Conservation (phyloP, 2,113 vertebrate genomes). For the Perognathus longimembris region DNA sequence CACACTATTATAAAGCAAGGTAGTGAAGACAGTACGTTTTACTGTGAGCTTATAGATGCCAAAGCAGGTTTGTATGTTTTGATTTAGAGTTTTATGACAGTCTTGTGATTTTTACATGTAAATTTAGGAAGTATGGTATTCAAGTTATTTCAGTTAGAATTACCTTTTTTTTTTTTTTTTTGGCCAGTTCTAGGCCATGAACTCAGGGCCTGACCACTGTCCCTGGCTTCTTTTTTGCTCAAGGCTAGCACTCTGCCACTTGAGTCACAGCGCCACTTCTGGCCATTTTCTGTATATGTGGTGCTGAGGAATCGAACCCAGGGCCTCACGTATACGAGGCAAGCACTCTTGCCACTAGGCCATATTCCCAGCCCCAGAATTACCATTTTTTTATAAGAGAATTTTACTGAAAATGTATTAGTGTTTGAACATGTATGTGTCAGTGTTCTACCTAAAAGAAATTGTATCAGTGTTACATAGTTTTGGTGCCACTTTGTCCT, state of each 20-base stretch:
- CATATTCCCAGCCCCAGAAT: too few relatives aligned
- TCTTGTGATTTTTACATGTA: constrained; percentile 8
- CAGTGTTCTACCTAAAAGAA: constrained; percentile 27
- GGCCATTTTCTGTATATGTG: too few relatives aligned
- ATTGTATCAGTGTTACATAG: constrained; percentile 17
- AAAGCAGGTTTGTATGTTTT: neutral
- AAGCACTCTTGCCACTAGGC: too few relatives aligned
- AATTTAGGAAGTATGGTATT: constrained; percentile 32
- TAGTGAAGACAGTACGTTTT: neutral
- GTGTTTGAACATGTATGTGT: neutral
- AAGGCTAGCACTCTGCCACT: too few relatives aligned
- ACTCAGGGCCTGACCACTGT: too few relatives aligned
- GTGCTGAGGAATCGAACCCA: too few relatives aligned
- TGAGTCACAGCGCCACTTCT: too few relatives aligned
- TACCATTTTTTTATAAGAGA: too few relatives aligned
- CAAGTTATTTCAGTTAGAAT: constrained; percentile 51
- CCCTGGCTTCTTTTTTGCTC: too few relatives aligned
- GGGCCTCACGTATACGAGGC: too few relatives aligned
- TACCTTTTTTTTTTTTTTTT: too few relatives aligned
- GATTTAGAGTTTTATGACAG: neutral
- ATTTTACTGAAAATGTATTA: constrained; percentile 31
- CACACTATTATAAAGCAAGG: neutral
- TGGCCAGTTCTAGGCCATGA: too few relatives aligned
- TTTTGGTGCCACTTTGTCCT: constrained; percentile 52
- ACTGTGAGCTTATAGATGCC: constrained; percentile 1